phyloP scores from a whole-genome alignment of 2,797 vertebrate genomes.

The Cercopithecus diana region DNA sequence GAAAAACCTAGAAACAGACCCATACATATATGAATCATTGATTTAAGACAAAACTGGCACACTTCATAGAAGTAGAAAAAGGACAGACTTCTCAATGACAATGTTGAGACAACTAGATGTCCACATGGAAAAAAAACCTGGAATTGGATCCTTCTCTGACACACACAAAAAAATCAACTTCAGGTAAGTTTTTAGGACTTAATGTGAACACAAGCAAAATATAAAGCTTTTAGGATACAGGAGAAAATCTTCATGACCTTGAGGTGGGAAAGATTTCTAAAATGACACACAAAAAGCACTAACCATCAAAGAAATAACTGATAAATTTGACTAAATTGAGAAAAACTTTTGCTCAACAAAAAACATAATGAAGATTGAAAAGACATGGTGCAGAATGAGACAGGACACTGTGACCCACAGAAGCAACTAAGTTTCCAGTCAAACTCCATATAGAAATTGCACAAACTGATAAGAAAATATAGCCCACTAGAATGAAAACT shows the following conservation, averaged over 20 bases:
- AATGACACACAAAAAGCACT: background rate
- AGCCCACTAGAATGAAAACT: background rate
- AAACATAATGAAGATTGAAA: background rate
- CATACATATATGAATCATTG: background rate
- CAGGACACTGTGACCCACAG: background rate
- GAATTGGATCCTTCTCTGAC: background rate
- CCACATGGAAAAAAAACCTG: background rate
- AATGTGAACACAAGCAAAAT: background rate
- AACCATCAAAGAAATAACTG: background rate
- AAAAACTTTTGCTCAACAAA: background rate
- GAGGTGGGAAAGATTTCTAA: background rate
- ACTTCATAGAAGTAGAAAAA: background rate
- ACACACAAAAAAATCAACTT: background rate
- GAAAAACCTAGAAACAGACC: background rate
- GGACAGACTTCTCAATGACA: background rate
- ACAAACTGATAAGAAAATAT: background rate
- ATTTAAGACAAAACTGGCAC: background rate
- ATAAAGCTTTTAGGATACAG: background rate
- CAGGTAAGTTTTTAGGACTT: background rate
- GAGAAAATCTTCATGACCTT: background rate
- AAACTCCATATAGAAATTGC: background rate
- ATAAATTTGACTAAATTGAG: background rate
- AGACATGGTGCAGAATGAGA: background rate
- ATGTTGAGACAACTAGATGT: background rate
- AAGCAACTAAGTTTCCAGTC: background rate